Percentiles rank a stretch among this genome's conserved stretches.
These are phyloP conservation scores for Cheiracanthium punctorium DNA, from an alignment of 2,888 invertebrate species.

Conservation along the genomic window DNA sequence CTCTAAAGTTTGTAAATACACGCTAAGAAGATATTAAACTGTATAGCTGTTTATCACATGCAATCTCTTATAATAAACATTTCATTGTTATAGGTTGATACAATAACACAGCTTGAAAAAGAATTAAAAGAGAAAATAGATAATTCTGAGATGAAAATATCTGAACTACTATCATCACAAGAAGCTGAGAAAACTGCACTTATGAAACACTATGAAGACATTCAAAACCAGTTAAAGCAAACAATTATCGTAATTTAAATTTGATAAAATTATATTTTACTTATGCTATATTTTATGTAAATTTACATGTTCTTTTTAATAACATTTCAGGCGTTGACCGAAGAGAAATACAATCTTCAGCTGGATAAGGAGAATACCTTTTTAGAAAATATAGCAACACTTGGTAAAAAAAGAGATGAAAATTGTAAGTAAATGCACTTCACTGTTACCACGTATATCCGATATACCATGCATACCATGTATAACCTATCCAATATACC, in stretches of 20 bases:
- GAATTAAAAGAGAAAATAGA: background rate
- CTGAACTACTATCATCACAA: background rate
- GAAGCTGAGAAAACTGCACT: background rate
- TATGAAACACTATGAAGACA: background rate
- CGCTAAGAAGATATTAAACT: too few relatives aligned
- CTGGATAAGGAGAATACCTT: background rate
- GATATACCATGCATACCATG: too few relatives aligned
- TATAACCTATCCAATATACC: too few relatives aligned
- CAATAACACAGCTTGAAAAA: background rate
- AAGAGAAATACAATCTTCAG: background rate
- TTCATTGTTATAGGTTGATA: background rate
- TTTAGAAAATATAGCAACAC: background rate
- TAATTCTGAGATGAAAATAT: background rate
- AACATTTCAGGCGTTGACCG: background rate
- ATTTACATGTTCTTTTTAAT: background rate
- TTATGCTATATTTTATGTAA: too few relatives aligned
- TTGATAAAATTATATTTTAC: too few relatives aligned
- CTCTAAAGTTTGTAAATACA: too few relatives aligned
- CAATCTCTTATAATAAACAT: too few relatives aligned
- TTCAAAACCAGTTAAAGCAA: background rate
- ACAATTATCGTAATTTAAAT: background rate
- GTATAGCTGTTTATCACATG: too few relatives aligned
- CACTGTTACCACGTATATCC: too few relatives aligned
- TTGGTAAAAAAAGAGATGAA: background rate
- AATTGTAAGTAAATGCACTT: constrained; percentile 23